Percentiles rank a stretch among this genome's conserved stretches.
Evolutionary conservation across 2,113 vertebrate genomes (phyloP).

Genomic region (Alaudala cheleensis): DNA sequence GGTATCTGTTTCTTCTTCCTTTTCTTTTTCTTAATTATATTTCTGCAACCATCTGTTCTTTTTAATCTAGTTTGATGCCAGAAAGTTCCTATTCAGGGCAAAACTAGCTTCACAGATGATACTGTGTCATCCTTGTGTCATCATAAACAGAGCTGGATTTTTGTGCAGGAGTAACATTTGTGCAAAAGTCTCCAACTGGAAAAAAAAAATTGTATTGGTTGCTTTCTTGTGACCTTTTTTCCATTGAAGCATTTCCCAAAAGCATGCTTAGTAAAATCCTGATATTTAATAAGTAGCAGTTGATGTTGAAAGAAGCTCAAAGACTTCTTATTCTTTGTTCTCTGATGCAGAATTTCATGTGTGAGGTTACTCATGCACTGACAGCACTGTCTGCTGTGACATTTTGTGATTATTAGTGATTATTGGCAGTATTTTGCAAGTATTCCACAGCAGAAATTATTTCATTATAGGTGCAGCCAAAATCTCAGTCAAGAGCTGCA

Average conservation of each 20-base stretch:
- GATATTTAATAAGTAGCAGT: neutral
- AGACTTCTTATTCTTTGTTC: neutral
- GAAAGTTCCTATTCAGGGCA: neutral
- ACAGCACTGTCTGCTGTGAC: neutral
- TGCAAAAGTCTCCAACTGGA: neutral
- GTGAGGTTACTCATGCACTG: neutral
- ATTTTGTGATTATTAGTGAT: neutral
- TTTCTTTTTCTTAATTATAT: neutral
- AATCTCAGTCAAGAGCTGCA: neutral
- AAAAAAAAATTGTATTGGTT: neutral
- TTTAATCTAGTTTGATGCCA: neutral
- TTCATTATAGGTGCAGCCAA: neutral
- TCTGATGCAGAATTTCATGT: neutral
- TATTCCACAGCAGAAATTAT: neutral
- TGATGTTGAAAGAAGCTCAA: neutral
- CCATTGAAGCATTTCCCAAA: neutral
- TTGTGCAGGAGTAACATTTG: neutral
- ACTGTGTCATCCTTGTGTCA: neutral
- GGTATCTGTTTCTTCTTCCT: neutral
- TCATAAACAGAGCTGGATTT: neutral
- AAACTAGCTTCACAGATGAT: neutral
- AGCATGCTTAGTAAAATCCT: neutral
- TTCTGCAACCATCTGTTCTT: slow-evolving; percentile 10
- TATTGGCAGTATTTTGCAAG: neutral
- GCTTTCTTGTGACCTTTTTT: neutral